Evolutionary conservation across 2,888 invertebrate genomes (phyloP).

Genomic region (Hyalella azteca): DNA sequence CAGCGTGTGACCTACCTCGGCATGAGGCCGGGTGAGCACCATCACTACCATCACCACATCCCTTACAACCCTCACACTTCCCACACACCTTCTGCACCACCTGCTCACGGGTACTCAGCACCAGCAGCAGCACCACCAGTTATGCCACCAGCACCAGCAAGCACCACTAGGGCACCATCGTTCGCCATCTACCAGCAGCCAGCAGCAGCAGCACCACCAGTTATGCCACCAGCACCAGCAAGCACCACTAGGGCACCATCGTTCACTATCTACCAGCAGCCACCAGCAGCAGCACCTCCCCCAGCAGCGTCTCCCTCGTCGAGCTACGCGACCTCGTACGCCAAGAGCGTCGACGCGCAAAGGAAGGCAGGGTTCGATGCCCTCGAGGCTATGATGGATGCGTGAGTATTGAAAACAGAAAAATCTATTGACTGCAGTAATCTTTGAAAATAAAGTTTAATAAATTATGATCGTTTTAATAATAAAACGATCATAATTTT

Average conservation of each 20-base stretch:
- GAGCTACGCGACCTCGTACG: not conserved
- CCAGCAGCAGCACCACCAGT: not conserved
- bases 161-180: not conserved
- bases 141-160: not conserved
- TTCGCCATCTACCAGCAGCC: not conserved
- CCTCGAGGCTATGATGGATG: conserved; percentile 5
- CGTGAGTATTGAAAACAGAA: no score
- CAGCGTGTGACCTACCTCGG: conserved; percentile 1
- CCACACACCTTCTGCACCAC: not conserved
- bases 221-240: conserved; percentile 13
- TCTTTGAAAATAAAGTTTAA: no score
- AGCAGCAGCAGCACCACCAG: not conserved
- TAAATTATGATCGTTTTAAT: no score
- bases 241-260: not conserved
- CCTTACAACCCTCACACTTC: not conserved
- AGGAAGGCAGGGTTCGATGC: conserved; percentile 10
- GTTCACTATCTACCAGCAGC: not conserved
- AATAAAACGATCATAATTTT: no score
- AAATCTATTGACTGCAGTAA: no score
- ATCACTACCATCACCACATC: conserved; percentile 33
- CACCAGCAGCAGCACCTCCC: not conserved
- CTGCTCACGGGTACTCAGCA: not conserved
- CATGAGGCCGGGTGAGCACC: conserved; percentile 3
- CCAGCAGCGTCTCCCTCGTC: not conserved
- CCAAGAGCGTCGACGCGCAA: conserved; percentile 11